phyloP scores from a whole-genome alignment of 2,113 vertebrate species.

The Pyxicephalus adspersus region DNA sequence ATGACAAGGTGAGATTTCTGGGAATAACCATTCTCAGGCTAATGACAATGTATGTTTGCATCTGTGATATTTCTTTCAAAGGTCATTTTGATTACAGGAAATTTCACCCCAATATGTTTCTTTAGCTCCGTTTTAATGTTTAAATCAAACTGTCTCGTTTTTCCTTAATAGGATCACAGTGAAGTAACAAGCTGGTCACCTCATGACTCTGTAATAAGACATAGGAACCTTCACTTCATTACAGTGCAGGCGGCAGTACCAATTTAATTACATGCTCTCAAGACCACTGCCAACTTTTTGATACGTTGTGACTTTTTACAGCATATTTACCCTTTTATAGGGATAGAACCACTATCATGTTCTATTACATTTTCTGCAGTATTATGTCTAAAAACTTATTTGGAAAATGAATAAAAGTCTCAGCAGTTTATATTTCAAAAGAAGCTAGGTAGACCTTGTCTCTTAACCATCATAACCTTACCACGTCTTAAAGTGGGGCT shows the following conservation, averaged over 20 bases:
- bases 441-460: no score
- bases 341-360: background rate
- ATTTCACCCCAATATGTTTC: constrained; percentile 54
- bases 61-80: constrained; percentile 47
- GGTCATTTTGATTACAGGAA: constrained; percentile 55
- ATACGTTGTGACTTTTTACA: constrained; percentile 31
- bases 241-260: constrained; percentile 22
- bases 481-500: no score
- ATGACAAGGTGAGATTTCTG: constrained; percentile 26
- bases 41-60: constrained; percentile 40
- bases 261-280: constrained; percentile 47
- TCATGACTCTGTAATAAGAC: constrained; percentile 41
- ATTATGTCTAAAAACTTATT: background rate
- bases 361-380: background rate
- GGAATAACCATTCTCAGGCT: constrained; percentile 19
- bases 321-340: constrained; percentile 32
- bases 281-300: constrained; percentile 31
- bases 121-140: constrained; percentile 44
- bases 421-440: background rate
- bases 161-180: constrained; percentile 47
- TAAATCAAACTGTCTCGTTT: constrained; percentile 55
- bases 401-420: constrained; percentile 1
- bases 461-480: no score
- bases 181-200: constrained; percentile 49
- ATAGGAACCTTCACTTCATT: constrained; percentile 44